Evolutionary conservation across 2,113 vertebrate species (phyloP), one percentile per base, ranked within the genome.

Genomic region (Eretmochelys imbricata): DNA sequence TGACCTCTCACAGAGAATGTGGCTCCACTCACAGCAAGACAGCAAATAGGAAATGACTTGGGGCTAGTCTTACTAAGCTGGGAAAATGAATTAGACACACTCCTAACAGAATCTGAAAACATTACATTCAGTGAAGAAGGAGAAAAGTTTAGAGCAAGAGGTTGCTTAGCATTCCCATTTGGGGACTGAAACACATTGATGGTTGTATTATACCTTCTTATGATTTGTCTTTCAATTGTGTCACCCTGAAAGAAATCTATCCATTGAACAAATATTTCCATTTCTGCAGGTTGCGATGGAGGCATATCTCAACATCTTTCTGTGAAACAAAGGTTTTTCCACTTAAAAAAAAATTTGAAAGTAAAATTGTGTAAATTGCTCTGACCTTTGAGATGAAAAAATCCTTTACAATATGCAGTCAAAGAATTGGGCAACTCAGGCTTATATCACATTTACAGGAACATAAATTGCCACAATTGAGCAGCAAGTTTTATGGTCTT

Each of bases 31-130:
- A 97, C 97, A 98, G 98, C 93, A 95, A 95, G 97, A 95, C 65
- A 97, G 84, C 96, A 98, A 98, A 97, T 93, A 96, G 97, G 95
- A 97, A 98, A 97, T 97, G 96, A 97, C 96, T 98, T 6, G 17
- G 94, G 95, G 97, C 78, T 17, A 98, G 95, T 93, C 93, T 98
- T 83, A 87, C 96, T 97, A 98, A 98, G 92, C 97, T 19, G 83
- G 96, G 96, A 98, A 98, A 98, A 98, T 97, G 97, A 98, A 98
- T 98, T 98, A 95, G 97, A 97, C 92, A 97, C 93, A 96, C 96
- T 98, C 57, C 82, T 97, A 93, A 97, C 87, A 97, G 96, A 98
- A 92, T 96, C 42, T 17, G 95, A 96, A 98, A 95, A 92, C 89
- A 88, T 93, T 95, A 88, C 84, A 91, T 93, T 95, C 88, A 89